Base-by-base conservation (phyloP, 2,797 vertebrate genomes). In the Cryptoblepharus egeriae region DNA sequence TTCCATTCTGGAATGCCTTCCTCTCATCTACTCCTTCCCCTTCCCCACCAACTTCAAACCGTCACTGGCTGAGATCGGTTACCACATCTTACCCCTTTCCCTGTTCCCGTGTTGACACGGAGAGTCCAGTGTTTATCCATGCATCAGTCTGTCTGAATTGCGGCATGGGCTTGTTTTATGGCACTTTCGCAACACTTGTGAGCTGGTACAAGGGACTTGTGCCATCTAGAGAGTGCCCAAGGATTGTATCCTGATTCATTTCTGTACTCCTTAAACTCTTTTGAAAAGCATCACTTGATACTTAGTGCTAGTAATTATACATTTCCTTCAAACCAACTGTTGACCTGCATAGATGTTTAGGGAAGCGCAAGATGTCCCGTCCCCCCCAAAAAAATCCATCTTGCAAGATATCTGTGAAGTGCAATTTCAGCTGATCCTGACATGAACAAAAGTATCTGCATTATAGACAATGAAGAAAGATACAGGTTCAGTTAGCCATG, bases 391-490 rank as follows among this genome's bases (percentile, higher is more conserved):
- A 89, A 85, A 32, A 1, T 39, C 67, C 82, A 64, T 35, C 85
- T 12, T 55, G 73, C 91, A 92, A 89, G 26, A 85, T 71, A 88
- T 88, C 81, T 90, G 81, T 87, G 22, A 55, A 89, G 83, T 81
- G 71, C 68, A 90, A 70, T 81, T 87, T 92, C 80, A 89, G 68
- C 80, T 91, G 87, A 91, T 82, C 86, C 87, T 86, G 80, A 76
- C 82, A 64, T 49, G 79, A 82, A 89, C 88, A 88, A 90, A 90
- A 90, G 82, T 80, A 89, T 84, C 60, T 77, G 73, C 75, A 86
- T 74, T 84, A 88, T 88, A 80, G 73, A 89, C 69, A 70, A 77
- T 82, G 84, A 67, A 22, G 52, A 30, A 26, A 28, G 10, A 60
- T 75, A 61, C 61, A 80, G 80, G 76, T 85, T 87, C 82, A 80